These are phyloP conservation scores for Drymonia ruficornis DNA, from an alignment of 2,888 invertebrate species.

Conservation along the genomic window DNA sequence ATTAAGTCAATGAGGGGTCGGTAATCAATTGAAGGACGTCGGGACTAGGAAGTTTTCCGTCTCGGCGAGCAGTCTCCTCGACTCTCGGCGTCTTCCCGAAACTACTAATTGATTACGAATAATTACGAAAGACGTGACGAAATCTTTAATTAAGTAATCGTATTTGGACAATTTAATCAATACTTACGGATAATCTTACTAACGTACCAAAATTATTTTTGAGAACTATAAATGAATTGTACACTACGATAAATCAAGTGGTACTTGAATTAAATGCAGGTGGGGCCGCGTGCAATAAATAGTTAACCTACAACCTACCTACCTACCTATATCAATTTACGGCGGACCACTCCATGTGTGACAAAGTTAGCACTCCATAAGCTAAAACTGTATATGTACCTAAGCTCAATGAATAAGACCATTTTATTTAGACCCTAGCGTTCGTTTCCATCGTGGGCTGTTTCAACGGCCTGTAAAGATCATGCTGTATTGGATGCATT, in stretches of 20 bases:
- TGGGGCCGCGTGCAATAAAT: too few relatives aligned
- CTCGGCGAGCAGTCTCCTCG: neutral
- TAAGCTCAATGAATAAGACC: neutral
- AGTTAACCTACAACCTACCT: too few relatives aligned
- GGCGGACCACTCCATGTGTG: neutral
- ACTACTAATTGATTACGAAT: neutral
- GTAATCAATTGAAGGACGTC: neutral
- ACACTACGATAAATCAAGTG: too few relatives aligned
- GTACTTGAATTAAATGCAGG: too few relatives aligned
- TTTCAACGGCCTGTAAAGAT: conserved; percentile 16
- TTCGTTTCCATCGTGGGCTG: neutral
- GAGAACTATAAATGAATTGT: too few relatives aligned
- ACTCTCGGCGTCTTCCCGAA: neutral
- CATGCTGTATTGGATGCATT: conserved; percentile 19
- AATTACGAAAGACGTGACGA: conserved; percentile 2
- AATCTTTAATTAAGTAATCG: neutral
- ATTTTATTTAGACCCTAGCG: neutral
- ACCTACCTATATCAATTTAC: too few relatives aligned
- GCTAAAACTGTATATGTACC: neutral
- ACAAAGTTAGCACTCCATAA: neutral
- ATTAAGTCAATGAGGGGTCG: neutral
- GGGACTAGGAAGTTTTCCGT: neutral
- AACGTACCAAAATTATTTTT: too few relatives aligned
- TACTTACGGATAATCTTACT: too few relatives aligned
- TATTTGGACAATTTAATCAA: neutral